Evolutionary conservation across 2,113 vertebrate genomes (phyloP), one percentile per base, ranked within the genome.

Genomic region (Cyprinus carpio): DNA sequence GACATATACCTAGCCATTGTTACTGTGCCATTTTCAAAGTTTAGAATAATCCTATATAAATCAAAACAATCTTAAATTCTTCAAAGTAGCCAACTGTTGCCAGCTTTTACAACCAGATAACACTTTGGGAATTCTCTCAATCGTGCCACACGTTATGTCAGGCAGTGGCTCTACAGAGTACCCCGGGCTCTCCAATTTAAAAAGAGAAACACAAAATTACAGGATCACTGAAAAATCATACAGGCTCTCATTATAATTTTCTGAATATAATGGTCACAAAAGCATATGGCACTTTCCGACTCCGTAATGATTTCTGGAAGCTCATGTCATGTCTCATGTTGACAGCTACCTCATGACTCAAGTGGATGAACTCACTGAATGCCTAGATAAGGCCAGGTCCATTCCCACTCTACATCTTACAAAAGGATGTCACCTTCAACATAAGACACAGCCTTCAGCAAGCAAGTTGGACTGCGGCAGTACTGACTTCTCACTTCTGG

Each of bases 391-490:
- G 54, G 25, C 25, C 25, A 75, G 46, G 74, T 67, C 60, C n/a
- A 64, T 46, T 81, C 34, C 6, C 13, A 64, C 37, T 10, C 5
- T 40, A 25, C 6, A 79, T 13, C 29, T 79, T 60, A 62, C 37
- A 81, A 64, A 60, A 78, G 75, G 43, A 76, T 64, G 62, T 67
- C 62, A 46, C 62, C 16, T 11, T 37, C 25, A 60, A 27, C 51
- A 31, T 37, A 56, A 34, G 76, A 78, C 60, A 78, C 54, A 78
- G 54, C 75, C 75, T 76, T 76, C 49, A 76, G 75, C 43, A 78
- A 60, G 20, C 20, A 29, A 60, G 54, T 34, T 60, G 54, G 46
- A 54, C 25, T 75, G 46, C 46, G n/a, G 12, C 31, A 27, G 75
- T 56, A 13, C 56, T 25, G 56, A 79, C 8, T 81, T 81, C 60